A percentile compares a stretch with the other conserved stretches of the same genome.
These are phyloP conservation scores for Athrips mouffetella DNA, from an alignment of 2,888 invertebrate species.

Conservation along the genomic window DNA sequence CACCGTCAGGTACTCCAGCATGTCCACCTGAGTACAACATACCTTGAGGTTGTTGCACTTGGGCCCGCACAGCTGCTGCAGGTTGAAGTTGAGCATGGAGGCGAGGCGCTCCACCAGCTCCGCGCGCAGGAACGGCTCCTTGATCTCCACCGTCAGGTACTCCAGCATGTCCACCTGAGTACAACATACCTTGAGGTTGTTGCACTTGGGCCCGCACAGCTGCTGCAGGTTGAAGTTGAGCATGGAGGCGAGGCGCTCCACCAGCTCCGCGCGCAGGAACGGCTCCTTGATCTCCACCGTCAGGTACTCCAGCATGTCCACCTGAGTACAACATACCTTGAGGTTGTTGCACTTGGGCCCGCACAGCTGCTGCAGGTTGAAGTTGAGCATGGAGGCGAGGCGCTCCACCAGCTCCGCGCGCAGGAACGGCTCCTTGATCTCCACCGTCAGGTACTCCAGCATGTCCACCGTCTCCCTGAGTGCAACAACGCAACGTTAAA, in stretches of 20 bases:
- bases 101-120: conserved; percentile 96
- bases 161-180: conserved; percentile 95
- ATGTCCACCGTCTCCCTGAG: conserved; percentile 97
- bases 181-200: conserved; percentile 91
- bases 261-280: too few relatives aligned
- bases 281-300: conserved; percentile 97
- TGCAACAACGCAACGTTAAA: too few relatives aligned
- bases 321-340: too few relatives aligned
- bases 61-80: conserved; percentile 96
- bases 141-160: too few relatives aligned
- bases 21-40: conserved; percentile 92
- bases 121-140: too few relatives aligned
- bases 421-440: too few relatives aligned
- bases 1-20: too few relatives aligned
- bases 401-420: conserved; percentile 95
- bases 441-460: too few relatives aligned
- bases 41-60: conserved; percentile 95
- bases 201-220: conserved; percentile 97
- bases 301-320: conserved; percentile 97
- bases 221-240: conserved; percentile 98
- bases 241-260: conserved; percentile 98
- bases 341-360: conserved; percentile 96
- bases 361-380: conserved; percentile 97
- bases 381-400: conserved; percentile 98
- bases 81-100: conserved; percentile 98